Evolutionary conservation across 2,113 vertebrate genomes (phyloP).

Genomic region (Corydoras sp.): DNA sequence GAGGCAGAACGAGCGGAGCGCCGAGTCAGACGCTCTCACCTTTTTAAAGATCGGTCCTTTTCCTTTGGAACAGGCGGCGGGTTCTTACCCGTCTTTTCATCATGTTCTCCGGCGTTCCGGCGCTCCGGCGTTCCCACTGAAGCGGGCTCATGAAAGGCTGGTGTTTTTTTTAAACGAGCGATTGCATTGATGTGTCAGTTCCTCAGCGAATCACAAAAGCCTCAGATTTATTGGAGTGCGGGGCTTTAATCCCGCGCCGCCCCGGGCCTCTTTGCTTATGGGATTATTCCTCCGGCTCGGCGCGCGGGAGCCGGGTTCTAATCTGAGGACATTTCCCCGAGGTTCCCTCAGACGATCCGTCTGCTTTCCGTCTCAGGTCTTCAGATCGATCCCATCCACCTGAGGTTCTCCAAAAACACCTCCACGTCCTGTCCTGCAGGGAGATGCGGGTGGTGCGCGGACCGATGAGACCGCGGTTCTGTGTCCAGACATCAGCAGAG

Average conservation of each 20-base stretch:
- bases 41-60: slow-evolving; percentile 4
- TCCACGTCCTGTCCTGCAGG: too few species aligned
- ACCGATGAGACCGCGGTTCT: too few species aligned
- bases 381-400: slow-evolving; percentile 41
- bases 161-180: slow-evolving; percentile 53
- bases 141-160: slow-evolving; percentile 50
- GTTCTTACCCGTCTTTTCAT: slow-evolving; percentile 32
- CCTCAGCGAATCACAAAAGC: slow-evolving; percentile 51
- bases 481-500: too few species aligned
- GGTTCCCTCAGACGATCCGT: slow-evolving; percentile 22
- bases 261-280: slow-evolving; percentile 51
- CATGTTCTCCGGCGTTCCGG: slow-evolving; percentile 20
- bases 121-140: background rate
- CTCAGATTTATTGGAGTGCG: slow-evolving; percentile 47
- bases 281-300: slow-evolving; percentile 35
- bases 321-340: slow-evolving; percentile 61
- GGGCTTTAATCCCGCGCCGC: slow-evolving; percentile 63
- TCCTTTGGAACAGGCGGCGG: background rate
- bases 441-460: too few species aligned
- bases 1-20: slow-evolving; percentile 5
- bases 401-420: too few species aligned
- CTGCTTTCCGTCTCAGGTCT: slow-evolving; percentile 41
- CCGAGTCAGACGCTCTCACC: background rate
- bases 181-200: slow-evolving; percentile 63
- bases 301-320: slow-evolving; percentile 54